A percentile compares a stretch with the other conserved stretches of the same genome.
Evolutionary conservation across 2,797 vertebrate species (phyloP).

Genomic region (Pempheris klunzingeri): DNA sequence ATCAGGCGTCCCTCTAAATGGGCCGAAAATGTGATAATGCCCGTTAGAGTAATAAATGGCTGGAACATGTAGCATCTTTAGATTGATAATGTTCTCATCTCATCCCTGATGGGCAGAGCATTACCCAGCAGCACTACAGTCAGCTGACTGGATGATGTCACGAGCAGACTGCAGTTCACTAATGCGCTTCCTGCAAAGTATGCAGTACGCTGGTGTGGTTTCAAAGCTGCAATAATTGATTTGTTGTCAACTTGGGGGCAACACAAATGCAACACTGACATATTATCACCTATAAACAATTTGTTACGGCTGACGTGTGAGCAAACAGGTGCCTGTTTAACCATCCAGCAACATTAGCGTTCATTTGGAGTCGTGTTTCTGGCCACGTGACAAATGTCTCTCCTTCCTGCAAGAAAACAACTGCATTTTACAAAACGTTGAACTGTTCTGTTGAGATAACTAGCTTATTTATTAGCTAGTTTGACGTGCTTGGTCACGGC

Average conservation of each 20-base stretch:
- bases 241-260: neutral
- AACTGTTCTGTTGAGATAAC: neutral
- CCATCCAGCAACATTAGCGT: neutral
- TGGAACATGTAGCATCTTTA: conserved; percentile 53
- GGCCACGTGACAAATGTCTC: neutral
- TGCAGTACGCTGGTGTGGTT: neutral
- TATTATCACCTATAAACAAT: neutral
- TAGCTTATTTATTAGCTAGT: too few species aligned
- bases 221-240: conserved; percentile 7
- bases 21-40: conserved; percentile 54
- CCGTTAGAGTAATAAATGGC: conserved; percentile 56
- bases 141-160: neutral
- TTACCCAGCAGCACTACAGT: conserved; percentile 3
- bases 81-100: conserved; percentile 53
- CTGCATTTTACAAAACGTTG: neutral
- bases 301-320: neutral
- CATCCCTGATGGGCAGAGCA: conserved; percentile 27
- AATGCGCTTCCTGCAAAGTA: neutral
- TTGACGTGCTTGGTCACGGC: too few species aligned
- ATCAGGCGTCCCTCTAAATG: conserved; percentile 55
- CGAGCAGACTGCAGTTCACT: neutral
- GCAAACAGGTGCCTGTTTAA: neutral
- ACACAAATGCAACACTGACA: neutral
- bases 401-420: neutral
- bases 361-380: neutral